Conservation (phyloP, 2,888 invertebrate species). For the Tiphia femorata region DNA sequence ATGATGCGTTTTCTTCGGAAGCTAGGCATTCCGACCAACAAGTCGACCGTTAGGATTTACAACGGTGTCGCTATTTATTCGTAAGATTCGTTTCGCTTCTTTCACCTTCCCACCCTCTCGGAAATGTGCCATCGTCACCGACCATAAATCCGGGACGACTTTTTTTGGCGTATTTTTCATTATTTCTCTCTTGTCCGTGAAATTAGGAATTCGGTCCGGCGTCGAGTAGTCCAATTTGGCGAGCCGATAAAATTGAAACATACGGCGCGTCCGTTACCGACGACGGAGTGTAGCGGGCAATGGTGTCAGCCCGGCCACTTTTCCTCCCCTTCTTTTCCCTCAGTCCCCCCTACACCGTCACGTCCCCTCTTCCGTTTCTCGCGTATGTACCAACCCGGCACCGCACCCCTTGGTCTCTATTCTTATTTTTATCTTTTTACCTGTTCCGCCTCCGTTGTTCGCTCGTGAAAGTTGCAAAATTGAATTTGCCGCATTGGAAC, state of each 20-base stretch:
- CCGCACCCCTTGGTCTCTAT: neutral
- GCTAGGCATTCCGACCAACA: too few species aligned
- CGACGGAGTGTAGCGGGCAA: neutral
- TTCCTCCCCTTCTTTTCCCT: neutral
- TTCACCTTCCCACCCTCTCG: too few species aligned
- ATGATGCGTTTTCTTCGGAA: too few species aligned
- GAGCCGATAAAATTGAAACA: neutral
- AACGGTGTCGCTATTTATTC: too few species aligned
- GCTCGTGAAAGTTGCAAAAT: neutral
- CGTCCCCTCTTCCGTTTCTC: neutral
- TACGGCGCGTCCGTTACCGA: neutral
- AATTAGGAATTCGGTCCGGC: neutral
- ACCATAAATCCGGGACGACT: conserved; percentile 7
- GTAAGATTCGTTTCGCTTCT: too few species aligned
- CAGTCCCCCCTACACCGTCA: neutral
- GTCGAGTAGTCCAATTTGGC: neutral
- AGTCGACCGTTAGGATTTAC: too few species aligned
- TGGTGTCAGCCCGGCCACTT: neutral
- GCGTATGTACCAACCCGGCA: too few species aligned
- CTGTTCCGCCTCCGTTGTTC: neutral
- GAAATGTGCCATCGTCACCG: neutral
- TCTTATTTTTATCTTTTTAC: neutral
- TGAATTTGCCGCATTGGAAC: conserved; percentile 2
- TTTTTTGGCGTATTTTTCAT: neutral
- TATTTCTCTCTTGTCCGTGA: neutral